Evolutionary conservation across 2,113 vertebrate genomes (phyloP).

Genomic region (Progne subis): DNA sequence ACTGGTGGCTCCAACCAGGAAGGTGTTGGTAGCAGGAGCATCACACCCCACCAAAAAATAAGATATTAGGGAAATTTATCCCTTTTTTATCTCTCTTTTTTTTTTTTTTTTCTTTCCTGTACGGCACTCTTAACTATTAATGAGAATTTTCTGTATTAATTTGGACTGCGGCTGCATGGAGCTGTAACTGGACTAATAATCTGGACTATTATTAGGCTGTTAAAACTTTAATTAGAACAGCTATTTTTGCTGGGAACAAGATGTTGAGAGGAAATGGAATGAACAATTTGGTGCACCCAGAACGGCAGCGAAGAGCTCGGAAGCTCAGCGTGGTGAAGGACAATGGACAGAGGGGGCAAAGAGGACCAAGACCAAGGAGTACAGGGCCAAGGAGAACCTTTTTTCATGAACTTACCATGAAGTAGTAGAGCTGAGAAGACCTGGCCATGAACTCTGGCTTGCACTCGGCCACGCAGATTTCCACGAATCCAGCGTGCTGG

Average conservation of each 20-base stretch:
- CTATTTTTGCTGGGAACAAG: constrained; percentile 41
- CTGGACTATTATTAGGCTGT: constrained; percentile 45
- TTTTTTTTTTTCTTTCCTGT: not conserved
- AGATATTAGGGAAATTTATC: not conserved
- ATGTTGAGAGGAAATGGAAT: not conserved
- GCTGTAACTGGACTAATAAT: constrained; percentile 30
- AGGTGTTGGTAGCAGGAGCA: not conserved
- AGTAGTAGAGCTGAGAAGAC: constrained; percentile 94
- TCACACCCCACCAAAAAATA: fast-evolving
- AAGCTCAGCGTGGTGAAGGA: not conserved
- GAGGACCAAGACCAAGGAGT: not conserved
- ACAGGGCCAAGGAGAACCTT: not conserved
- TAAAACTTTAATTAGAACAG: constrained; percentile 56
- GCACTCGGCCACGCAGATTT: constrained; percentile 93
- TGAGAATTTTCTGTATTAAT: constrained; percentile 51
- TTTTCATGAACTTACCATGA: constrained; percentile 85
- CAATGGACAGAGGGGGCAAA: not conserved
- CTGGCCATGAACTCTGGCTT: constrained; percentile 90
- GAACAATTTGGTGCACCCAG: not conserved
- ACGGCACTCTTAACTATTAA: constrained; percentile 41
- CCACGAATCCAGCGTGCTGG: constrained; percentile 90
- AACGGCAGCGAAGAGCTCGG: not conserved
- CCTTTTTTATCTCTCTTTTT: not conserved
- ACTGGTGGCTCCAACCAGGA: not conserved
- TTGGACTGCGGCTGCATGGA: not conserved